Percentiles rank a stretch among this genome's conserved stretches.
phyloP scores from a whole-genome alignment of 2,888 invertebrate species.

The Metopia argyrocephala region DNA sequence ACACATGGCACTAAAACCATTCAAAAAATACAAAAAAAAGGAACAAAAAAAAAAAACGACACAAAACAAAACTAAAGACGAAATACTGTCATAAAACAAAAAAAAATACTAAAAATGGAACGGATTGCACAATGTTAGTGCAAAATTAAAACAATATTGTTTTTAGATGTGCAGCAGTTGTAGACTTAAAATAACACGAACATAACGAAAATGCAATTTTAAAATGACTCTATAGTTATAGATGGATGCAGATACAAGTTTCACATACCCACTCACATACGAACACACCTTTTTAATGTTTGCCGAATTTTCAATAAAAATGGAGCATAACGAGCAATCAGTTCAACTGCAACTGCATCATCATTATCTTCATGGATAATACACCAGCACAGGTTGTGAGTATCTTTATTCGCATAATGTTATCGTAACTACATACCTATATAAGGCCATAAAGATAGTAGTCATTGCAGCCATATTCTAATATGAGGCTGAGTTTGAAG shows the following conservation, averaged over 20 bases:
- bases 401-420: too few relatives aligned
- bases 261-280: neutral
- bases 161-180: constrained; percentile 53
- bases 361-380: neutral
- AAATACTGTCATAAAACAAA: neutral
- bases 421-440: too few relatives aligned
- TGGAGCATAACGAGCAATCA: constrained; percentile 47
- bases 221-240: constrained; percentile 39
- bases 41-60: neutral
- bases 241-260: constrained; percentile 21
- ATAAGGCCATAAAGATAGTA: too few relatives aligned
- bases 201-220: constrained; percentile 54
- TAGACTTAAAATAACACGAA: constrained; percentile 44
- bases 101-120: neutral
- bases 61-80: neutral
- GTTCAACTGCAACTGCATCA: constrained; percentile 8
- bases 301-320: constrained; percentile 62
- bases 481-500: neutral
- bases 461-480: neutral
- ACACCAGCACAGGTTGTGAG: neutral
- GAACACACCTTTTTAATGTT: constrained; percentile 63
- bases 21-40: constrained; percentile 26
- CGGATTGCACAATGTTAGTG: constrained; percentile 56
- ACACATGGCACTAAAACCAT: constrained; percentile 38
- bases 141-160: constrained; percentile 63